phyloP scores from a whole-genome alignment of 2,113 vertebrate species.

The Loxodonta africana region DNA sequence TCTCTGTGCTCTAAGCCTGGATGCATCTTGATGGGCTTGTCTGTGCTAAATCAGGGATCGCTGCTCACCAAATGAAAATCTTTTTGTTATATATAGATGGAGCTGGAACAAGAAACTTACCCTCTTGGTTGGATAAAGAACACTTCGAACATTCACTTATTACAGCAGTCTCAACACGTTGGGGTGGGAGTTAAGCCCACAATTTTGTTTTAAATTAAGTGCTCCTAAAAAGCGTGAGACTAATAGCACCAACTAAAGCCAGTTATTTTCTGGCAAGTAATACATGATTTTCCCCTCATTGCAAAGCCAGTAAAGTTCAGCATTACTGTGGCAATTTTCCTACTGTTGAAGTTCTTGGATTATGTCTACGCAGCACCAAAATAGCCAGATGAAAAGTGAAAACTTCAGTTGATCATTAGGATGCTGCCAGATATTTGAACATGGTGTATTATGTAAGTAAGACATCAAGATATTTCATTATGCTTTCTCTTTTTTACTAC shows the following conservation, averaged over 20 bases:
- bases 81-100: conserved; percentile 67
- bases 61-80: conserved; percentile 69
- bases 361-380: conserved; percentile 53
- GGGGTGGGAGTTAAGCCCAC: conserved; percentile 65
- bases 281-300: conserved; percentile 71
- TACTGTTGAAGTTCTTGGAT: conserved; percentile 37
- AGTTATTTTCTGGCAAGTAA: conserved; percentile 76
- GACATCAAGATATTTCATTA: not conserved
- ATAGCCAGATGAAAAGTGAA: conserved; percentile 63
- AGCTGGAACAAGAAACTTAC: conserved; percentile 72
- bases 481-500: not conserved
- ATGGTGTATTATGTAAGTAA: not conserved
- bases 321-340: conserved; percentile 69
- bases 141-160: conserved; percentile 75
- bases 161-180: conserved; percentile 70
- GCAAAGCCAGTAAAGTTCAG: conserved; percentile 74
- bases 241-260: conserved; percentile 73
- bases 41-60: conserved; percentile 66
- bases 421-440: not conserved
- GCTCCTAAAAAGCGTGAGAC: conserved; percentile 79
- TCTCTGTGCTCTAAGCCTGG: not conserved
- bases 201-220: conserved; percentile 82
- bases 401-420: not conserved
- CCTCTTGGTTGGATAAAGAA: conserved; percentile 71
- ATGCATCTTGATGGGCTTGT: conserved; percentile 62